Evolutionary conservation across 2,888 invertebrate genomes (phyloP).

Genomic region (Drosophila mimica): DNA sequence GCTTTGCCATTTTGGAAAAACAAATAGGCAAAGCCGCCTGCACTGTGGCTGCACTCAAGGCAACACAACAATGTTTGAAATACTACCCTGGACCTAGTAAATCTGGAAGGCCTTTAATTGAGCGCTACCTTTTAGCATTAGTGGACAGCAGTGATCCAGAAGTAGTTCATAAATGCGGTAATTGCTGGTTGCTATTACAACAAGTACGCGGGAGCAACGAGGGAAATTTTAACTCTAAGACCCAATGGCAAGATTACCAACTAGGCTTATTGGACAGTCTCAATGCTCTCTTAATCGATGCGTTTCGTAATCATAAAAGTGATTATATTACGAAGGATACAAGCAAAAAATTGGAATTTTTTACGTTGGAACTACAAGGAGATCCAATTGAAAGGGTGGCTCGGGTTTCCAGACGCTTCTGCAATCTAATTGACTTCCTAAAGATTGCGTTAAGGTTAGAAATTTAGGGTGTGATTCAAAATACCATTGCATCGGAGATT

Average conservation of each 20-base stretch:
- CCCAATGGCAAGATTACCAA: conserved; percentile 58
- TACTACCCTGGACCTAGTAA: conserved; percentile 61
- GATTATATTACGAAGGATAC: not conserved
- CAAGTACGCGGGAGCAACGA: conserved; percentile 40
- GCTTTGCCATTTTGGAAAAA: conserved; percentile 23
- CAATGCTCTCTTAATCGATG: conserved; percentile 29
- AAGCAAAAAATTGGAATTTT: conserved; percentile 18
- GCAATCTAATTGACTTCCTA: conserved; percentile 53
- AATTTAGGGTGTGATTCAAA: not conserved
- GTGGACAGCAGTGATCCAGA: conserved; percentile 48
- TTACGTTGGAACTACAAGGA: conserved; percentile 28
- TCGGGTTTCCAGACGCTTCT: conserved; percentile 42
- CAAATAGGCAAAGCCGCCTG: not conserved
- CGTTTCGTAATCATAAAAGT: conserved; percentile 15
- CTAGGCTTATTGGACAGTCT: conserved; percentile 39
- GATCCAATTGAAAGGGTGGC: conserved; percentile 54
- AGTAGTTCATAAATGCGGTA: conserved; percentile 48
- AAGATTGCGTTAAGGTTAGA: conserved; percentile 55
- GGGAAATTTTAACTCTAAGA: conserved; percentile 10
- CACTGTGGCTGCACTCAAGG: conserved; percentile 33
- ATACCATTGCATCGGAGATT: not conserved
- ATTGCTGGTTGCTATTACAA: conserved; percentile 60
- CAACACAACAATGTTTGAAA: conserved; percentile 46
- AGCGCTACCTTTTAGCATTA: conserved; percentile 32
- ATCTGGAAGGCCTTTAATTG: conserved; percentile 28